These are phyloP conservation scores for Lasiurus cinereus DNA, from an alignment of 2,113 vertebrate species.

Conservation along the genomic window DNA sequence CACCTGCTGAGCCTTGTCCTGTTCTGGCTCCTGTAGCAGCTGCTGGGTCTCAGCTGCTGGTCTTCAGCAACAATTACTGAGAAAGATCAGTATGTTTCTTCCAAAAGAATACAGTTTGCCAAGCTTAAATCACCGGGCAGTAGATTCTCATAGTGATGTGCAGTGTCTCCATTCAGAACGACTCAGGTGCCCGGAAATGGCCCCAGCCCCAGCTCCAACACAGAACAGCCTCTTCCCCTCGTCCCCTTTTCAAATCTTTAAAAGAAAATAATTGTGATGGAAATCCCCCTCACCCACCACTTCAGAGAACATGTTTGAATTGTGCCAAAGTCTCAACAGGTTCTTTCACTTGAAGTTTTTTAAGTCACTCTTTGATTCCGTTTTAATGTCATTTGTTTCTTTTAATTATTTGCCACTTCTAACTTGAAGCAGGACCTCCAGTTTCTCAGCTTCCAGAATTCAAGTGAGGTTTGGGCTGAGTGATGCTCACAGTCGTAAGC, in stretches of 20 bases:
- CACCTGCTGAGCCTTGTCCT: background rate
- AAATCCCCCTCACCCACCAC: background rate
- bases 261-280: background rate
- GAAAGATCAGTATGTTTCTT: slow-evolving; percentile 26
- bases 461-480: background rate
- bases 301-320: background rate
- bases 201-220: background rate
- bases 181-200: background rate
- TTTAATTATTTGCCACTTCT: background rate
- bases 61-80: background rate
- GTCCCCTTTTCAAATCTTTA: background rate
- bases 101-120: slow-evolving; percentile 4
- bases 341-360: background rate
- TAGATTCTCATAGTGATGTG: background rate
- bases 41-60: background rate
- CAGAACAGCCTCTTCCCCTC: background rate
- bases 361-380: background rate
- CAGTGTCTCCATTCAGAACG: background rate
- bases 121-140: background rate
- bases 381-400: background rate
- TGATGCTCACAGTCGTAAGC: background rate
- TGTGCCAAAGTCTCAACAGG: background rate
- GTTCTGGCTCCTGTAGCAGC: background rate
- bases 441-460: background rate
- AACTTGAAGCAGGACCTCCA: background rate